Evolutionary conservation across 92 coral and sea anemone genomes (phyloP), one percentile per base, ranked within the genome.

Genomic region (Parazoanthus swiftii): DNA sequence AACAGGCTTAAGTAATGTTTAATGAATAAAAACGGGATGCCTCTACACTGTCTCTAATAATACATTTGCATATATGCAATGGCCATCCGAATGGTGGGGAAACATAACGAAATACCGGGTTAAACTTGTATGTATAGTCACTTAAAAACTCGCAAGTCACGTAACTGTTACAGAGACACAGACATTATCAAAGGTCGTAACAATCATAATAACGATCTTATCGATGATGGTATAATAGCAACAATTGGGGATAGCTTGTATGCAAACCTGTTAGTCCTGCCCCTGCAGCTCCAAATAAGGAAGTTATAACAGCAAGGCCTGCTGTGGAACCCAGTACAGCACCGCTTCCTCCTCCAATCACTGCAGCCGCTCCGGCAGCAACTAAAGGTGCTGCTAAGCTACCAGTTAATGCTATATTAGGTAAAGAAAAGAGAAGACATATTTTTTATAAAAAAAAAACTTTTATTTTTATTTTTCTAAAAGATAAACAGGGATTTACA

Each of bases 211-310:
- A 18, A 54, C 20, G 18, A 54, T 54, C 59, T 1, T 11, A 18
- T 54, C 18, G 15, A 63, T 63, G 70, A 48, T 4, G 25, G 25
- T 44, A 23, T 44, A 23, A 48, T 37, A 37, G 16, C 63, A 78
- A 21, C 42, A 79, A 15, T 29, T 48, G 51, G 8, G 51, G 37
- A 85, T 6, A 50, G n/a, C 58, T 20, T 18, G 35, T 66, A 18
- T 5, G 46, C 74, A 33, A 43, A 90, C 98, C 98, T 66, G 98
- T 95, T 38, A 95, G 91, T 33, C 98, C 98, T 21, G 97, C 98
- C 4, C 98, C 98, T 46, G 98, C 95, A 14, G 95, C 98, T 77
- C 98, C 98, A 91, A 95, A 95, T 89, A 95, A 58, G 75, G 98
- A 94, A 29, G 95, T 93, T 70, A 95, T 89, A 26, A 95, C 39